A percentile compares a stretch with the other conserved stretches of the same genome.
These are phyloP conservation scores for Empis stercorea DNA, from an alignment of 2,888 invertebrate species.

Conservation along the genomic window DNA sequence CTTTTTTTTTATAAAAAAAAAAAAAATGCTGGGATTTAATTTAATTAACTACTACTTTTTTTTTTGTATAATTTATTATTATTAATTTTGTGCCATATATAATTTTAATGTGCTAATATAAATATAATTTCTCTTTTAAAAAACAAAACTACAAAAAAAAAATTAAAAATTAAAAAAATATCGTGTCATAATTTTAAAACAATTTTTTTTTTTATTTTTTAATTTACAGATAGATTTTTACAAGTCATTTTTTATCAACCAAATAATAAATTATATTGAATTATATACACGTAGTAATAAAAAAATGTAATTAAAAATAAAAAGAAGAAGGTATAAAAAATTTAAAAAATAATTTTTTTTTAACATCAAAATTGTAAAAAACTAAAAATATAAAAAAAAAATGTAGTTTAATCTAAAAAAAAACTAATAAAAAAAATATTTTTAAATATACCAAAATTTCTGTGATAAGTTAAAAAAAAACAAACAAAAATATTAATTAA, in stretches of 20 bases:
- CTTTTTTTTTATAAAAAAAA: too few species aligned
- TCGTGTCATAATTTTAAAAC: too few species aligned
- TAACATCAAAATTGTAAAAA: background rate
- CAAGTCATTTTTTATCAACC: constrained; percentile 1
- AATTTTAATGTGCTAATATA: too few species aligned
- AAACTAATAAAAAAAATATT: background rate
- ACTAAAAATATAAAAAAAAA: background rate
- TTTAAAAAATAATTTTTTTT: background rate
- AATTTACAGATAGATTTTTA: background rate
- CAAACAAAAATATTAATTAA: too few species aligned
- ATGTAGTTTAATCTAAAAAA: background rate
- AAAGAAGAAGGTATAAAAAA: background rate
- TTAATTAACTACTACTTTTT: too few species aligned
- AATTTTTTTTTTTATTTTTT: background rate
- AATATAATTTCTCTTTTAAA: too few species aligned
- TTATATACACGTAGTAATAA: background rate
- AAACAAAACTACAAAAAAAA: too few species aligned
- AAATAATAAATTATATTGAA: background rate
- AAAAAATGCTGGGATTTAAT: too few species aligned
- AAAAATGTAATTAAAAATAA: background rate
- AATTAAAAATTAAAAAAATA: too few species aligned
- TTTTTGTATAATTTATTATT: too few species aligned
- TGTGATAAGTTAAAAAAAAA: too few species aligned
- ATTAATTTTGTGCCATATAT: too few species aligned
- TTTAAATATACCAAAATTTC: background rate